Percentiles rank a stretch among this genome's conserved stretches.
These are phyloP conservation scores for Fragum sueziense DNA, from an alignment of 2,888 invertebrate species.

Conservation along the genomic window DNA sequence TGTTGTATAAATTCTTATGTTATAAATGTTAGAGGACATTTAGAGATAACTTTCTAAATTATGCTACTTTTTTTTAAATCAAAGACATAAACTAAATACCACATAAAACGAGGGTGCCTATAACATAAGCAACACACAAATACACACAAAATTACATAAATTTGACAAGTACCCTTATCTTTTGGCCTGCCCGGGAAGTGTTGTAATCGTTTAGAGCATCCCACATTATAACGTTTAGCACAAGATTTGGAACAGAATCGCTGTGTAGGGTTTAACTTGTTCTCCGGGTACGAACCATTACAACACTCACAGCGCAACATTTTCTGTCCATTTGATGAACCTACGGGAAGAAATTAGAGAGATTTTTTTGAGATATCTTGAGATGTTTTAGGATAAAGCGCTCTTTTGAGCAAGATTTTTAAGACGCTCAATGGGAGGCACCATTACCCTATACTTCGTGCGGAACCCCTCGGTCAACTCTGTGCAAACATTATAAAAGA, in stretches of 20 bases:
- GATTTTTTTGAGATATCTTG: too few relatives aligned
- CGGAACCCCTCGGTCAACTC: too few relatives aligned
- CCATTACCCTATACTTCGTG: too few relatives aligned
- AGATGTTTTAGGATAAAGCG: too few relatives aligned
- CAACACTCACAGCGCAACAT: constrained; percentile 87
- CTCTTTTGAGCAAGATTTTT: too few relatives aligned
- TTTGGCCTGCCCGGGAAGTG: constrained; percentile 55
- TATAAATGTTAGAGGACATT: background rate
- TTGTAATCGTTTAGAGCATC: constrained; percentile 75
- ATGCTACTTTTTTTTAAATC: too few relatives aligned
- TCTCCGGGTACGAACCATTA: constrained; percentile 86
- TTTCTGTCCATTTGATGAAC: constrained; percentile 45
- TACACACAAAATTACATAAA: background rate
- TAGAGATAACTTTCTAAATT: too few relatives aligned
- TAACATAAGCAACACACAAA: background rate
- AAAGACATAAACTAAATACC: too few relatives aligned
- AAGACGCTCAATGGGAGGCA: too few relatives aligned
- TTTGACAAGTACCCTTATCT: constrained; percentile 54
- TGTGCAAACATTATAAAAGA: too few relatives aligned
- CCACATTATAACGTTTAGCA: constrained; percentile 85
- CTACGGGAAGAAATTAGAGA: constrained; percentile 24
- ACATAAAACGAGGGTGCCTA: too few relatives aligned
- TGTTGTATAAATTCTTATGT: background rate
- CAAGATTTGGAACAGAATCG: constrained; percentile 90
- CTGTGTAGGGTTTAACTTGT: constrained; percentile 86